Base-by-base conservation (phyloP, 2,797 vertebrate genomes). In the Siniperca obscura region DNA sequence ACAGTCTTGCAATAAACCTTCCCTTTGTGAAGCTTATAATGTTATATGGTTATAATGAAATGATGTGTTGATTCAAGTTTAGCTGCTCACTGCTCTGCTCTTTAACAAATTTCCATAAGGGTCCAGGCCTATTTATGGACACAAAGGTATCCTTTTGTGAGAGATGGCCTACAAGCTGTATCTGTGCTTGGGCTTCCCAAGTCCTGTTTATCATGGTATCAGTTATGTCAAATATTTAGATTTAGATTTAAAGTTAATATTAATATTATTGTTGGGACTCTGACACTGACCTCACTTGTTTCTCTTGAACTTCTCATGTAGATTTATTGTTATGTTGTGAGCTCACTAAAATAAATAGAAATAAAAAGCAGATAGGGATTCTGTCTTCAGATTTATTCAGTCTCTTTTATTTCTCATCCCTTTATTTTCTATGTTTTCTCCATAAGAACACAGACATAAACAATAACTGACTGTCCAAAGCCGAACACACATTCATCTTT, bases 371-470 rank as follows among this genome's bases (percentile, higher is more conserved):
- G 16, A 40, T 17, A 16, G n/a, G 7, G 14, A 10, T 55, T 17
- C 16, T 19, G 1, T 6, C 22, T 25, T 38, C 8, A 70, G 30
- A 59, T 70, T 19, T 46, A 38, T 25, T 55, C 9, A 34, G 25
- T 48, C 2, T 30, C 30, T 68, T 30, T 21, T 19, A 21, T 30
- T 34, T 38, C 16, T 10, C 19, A 25, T 48, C 42, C 25, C 40
- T 10, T 13, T 48, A 72, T 44, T 44, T 25, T 25, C 61, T 25
- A 3, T 30, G 14, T 66, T 46, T 48, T 46, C 59, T 21, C 38
- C 25, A 62, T 70, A n/a, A 62, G n/a, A 53, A 21, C 21, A 36
- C 61, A 68, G 66, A 75, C 57, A 75, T 81, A 56, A 70, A 81
- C 70, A 48, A 55, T 27, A 25, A 25, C 19, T n/a, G 68, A 67